Percentiles rank a stretch among this genome's conserved stretches.
Evolutionary conservation across 2,113 vertebrate genomes (phyloP).

Genomic region (Varanus komodoensis): DNA sequence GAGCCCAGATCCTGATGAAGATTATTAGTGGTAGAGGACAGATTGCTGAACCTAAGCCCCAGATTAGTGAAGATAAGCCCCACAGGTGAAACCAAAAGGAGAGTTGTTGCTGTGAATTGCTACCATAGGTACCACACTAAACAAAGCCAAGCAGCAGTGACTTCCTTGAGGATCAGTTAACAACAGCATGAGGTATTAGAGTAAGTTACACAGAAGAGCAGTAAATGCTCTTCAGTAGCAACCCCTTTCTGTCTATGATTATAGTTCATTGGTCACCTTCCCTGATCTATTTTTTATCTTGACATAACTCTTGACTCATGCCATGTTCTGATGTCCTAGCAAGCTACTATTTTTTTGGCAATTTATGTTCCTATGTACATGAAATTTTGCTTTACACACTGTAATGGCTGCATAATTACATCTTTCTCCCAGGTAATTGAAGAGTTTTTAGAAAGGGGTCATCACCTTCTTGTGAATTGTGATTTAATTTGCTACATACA

Average conservation of each 20-base stretch:
- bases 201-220: background rate
- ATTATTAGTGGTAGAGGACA: too few species aligned
- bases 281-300: background rate
- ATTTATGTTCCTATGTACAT: slow-evolving; percentile 7
- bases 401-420: slow-evolving; percentile 20
- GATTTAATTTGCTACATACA: slow-evolving; percentile 23
- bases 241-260: too few species aligned
- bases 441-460: slow-evolving; percentile 9
- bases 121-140: background rate
- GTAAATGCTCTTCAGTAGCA: background rate
- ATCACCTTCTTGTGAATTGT: slow-evolving; percentile 10
- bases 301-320: background rate
- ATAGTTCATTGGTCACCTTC: background rate
- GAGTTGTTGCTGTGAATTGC: background rate
- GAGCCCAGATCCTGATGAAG: too few species aligned
- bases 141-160: background rate
- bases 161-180: background rate
- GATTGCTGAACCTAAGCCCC: too few species aligned
- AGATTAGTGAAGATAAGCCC: too few species aligned
- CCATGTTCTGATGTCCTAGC: background rate
- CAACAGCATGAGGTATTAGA: background rate
- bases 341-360: slow-evolving; percentile 13
- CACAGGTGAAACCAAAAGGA: too few species aligned
- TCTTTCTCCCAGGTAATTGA: background rate
- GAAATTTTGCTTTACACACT: background rate